phyloP scores from a whole-genome alignment of 2,113 vertebrate species.

The Piprites chloris region DNA sequence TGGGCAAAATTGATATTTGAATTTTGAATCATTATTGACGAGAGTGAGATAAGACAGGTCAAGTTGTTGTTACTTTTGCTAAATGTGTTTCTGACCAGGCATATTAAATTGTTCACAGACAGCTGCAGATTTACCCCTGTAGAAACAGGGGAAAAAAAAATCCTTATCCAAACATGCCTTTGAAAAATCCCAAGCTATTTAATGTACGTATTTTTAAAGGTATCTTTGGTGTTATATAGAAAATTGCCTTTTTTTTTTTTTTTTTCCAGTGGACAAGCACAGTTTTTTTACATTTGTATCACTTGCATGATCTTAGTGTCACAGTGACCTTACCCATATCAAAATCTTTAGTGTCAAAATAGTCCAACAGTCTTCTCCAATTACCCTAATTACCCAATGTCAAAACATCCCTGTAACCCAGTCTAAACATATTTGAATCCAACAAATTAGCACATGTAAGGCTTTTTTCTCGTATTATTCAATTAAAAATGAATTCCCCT shows the following conservation, averaged over 20 bases:
- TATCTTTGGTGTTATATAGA: neutral
- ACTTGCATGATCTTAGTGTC: neutral
- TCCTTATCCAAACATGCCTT: neutral
- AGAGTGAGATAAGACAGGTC: neutral
- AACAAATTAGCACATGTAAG: conserved; percentile 29
- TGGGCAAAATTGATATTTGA: neutral
- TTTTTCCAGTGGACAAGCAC: neutral
- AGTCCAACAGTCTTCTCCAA: neutral
- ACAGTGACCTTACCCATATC: neutral
- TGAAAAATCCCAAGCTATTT: neutral
- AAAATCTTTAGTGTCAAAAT: neutral
- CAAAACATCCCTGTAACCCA: neutral
- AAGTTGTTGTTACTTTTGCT: neutral
- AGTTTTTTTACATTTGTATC: neutral
- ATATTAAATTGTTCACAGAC: neutral
- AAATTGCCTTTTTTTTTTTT: neutral
- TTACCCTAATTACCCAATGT: neutral
- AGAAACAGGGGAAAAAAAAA: neutral
- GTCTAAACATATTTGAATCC: conserved; percentile 37
- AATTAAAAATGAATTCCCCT: conserved; percentile 35
- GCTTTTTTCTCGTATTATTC: conserved; percentile 13
- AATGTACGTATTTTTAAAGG: neutral
- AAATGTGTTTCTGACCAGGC: neutral
- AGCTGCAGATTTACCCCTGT: neutral
- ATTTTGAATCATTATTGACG: neutral